Evolutionary conservation across 2,797 vertebrate species (phyloP), one percentile per base, ranked within the genome.

Genomic region (Pangasius sanitwongsei): DNA sequence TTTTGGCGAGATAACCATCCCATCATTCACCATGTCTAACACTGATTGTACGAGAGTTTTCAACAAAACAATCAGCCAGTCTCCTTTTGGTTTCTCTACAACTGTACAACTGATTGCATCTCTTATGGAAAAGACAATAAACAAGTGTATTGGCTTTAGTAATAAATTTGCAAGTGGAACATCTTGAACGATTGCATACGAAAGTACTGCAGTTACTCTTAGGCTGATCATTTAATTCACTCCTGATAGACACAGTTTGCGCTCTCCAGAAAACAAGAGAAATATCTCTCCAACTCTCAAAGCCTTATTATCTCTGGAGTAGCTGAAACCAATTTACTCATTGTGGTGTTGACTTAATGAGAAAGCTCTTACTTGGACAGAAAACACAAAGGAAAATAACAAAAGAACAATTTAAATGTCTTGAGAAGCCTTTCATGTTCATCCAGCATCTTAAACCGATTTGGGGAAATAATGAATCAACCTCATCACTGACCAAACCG

Each of bases 311-410:
- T n/a, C 59, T 85, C 83, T 53, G 18, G 63, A 84, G 44, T 53
- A 20, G 57, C 85, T 86, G 72, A 86, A 86, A 86, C 70, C 55
- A 48, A 44, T 77, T 86, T 61, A 86, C 69, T 86, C 70, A 61
- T 61, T 75, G 55, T n/a, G 31, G 25, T 13, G 70, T 28, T 61
- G 53, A 44, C 15, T 48, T 86, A 11, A 75, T 34, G 28, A 86
- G 8, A 44, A 77, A 77, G 25, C 8, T 63, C 50, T 75, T 31
- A 18, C 55, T 77, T 86, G 70, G 70, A 86, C 63, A 48, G 25
- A 77, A 86, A 86, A 63, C 70, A 77, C 25, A 77, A n/a, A 74
- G 28, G 31, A 86, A 61, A 75, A 86, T 74, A 74, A 63, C 55
- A 50, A 48, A 86, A 12, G 20, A 77, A 12, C 34, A 75, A 48